Evolutionary conservation across 2,888 invertebrate species (phyloP), one percentile per base, ranked within the genome.

Genomic region (Quadriops clusia): DNA sequence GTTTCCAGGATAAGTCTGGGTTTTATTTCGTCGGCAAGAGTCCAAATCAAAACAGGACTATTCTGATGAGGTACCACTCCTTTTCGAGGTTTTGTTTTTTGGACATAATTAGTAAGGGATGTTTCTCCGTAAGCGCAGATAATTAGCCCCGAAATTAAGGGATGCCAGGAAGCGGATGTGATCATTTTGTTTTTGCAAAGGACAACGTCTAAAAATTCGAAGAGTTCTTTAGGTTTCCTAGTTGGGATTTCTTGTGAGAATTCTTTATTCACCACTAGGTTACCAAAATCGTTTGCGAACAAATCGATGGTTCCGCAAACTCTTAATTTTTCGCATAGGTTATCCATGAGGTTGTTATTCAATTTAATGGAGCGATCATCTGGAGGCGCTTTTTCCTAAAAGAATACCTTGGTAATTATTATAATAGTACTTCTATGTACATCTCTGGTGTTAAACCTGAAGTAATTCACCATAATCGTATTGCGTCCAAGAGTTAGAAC

Each of bases 31-130:
- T 83, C 80, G 14, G 66, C 63, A 38, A 80, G 75, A 41, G 77
- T 77, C 82, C 83, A 83, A 41, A 82, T 64, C 36, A 81, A 61
- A 2, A 80, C 74, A 1, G 73, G 71, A 53, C 78, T 76, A 3
- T 69, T 53, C 3, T 71, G 70, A 30, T 74, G 67, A 0, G 32
- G 15, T 7, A 50, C 41, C 45, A 51, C 68, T 61, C 49, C 37
- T 39, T 34, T 17, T 47, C 13, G 47, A 35, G 36, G 42, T 40
- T 47, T 61, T 42, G 49, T 56, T 49, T 39, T 61, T 15, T n/a
- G n/a, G n/a, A 46, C 51, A 45, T 61, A 67, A 51, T 64, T 60
- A 14, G 63, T 62, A 2, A 67, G 63, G 1, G 70, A 67, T 18
- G 54, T 64, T 41, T 74, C 71, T 0, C 73, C 63, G 44, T 82